Conservation (phyloP, 2,888 invertebrate species). For the Drosophila kanekoi region DNA sequence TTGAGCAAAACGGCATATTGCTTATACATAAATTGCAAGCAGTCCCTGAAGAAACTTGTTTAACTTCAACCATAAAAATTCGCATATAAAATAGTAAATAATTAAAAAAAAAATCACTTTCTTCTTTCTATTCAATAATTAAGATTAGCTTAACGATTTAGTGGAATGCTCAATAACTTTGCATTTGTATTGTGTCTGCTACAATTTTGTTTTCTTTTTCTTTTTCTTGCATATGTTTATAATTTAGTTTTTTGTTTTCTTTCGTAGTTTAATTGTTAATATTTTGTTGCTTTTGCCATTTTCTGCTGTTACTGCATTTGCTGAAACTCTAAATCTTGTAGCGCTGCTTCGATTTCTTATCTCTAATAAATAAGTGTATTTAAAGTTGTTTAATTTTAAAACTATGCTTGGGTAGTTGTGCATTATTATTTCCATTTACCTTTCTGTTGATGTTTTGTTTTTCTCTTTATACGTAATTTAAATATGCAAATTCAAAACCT, state of each 20-base stretch:
- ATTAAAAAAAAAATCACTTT: slow-evolving; percentile 62
- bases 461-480: slow-evolving; percentile 51
- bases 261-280: slow-evolving; percentile 50
- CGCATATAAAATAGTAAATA: slow-evolving; percentile 69
- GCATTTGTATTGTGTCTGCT: slow-evolving; percentile 69
- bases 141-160: slow-evolving; percentile 52
- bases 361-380: slow-evolving; percentile 47
- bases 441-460: slow-evolving; percentile 23
- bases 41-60: slow-evolving; percentile 76
- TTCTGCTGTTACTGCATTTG: slow-evolving; percentile 64
- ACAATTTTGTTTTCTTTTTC: slow-evolving; percentile 47
- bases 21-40: slow-evolving; percentile 78
- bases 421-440: slow-evolving; percentile 71
- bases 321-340: slow-evolving; percentile 77
- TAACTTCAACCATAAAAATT: slow-evolving; percentile 67
- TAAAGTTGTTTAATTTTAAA: slow-evolving; percentile 45
- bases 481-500: slow-evolving; percentile 78
- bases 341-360: slow-evolving; percentile 62
- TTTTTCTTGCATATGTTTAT: slow-evolving; percentile 51
- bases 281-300: slow-evolving; percentile 30
- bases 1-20: slow-evolving; percentile 78
- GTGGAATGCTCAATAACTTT: slow-evolving; percentile 63
- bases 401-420: slow-evolving; percentile 70
- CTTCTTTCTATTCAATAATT: slow-evolving; percentile 40
- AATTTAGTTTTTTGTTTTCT: slow-evolving; percentile 12